Evolutionary conservation across 2,797 vertebrate genomes (phyloP).

Genomic region (Columba guinea): DNA sequence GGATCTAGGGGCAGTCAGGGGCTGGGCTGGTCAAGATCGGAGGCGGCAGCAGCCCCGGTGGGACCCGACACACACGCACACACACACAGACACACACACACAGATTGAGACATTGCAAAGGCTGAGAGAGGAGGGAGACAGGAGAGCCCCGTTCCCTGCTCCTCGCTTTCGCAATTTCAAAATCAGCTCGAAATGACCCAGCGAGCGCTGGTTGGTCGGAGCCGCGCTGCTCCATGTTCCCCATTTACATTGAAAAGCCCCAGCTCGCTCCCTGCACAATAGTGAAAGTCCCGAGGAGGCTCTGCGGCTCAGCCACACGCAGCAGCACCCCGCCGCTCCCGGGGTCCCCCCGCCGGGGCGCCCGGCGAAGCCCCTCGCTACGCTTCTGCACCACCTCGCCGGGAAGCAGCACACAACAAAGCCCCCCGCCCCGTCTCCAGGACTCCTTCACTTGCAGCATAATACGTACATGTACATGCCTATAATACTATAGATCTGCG

Average conservation of each 20-base stretch:
- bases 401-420: slow-evolving; percentile 41
- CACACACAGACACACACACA: background rate
- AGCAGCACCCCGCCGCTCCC: background rate
- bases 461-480: slow-evolving; percentile 45
- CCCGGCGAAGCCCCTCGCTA: background rate
- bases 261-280: slow-evolving; percentile 67
- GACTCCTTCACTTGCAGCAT: background rate
- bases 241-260: slow-evolving; percentile 45
- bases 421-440: background rate
- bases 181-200: slow-evolving; percentile 40
- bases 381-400: background rate
- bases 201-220: slow-evolving; percentile 41
- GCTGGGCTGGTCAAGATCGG: slow-evolving; percentile 33
- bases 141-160: background rate
- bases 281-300: slow-evolving; percentile 58
- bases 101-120: background rate
- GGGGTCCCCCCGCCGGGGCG: background rate
- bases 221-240: slow-evolving; percentile 31
- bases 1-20: background rate
- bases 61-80: background rate
- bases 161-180: slow-evolving; percentile 38
- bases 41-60: slow-evolving; percentile 35
- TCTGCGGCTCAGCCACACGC: background rate
- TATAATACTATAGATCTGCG: slow-evolving; percentile 53
- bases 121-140: background rate